Evolutionary conservation across 2,797 vertebrate species (phyloP).

Genomic region (Melanotaenia maccullochi): DNA sequence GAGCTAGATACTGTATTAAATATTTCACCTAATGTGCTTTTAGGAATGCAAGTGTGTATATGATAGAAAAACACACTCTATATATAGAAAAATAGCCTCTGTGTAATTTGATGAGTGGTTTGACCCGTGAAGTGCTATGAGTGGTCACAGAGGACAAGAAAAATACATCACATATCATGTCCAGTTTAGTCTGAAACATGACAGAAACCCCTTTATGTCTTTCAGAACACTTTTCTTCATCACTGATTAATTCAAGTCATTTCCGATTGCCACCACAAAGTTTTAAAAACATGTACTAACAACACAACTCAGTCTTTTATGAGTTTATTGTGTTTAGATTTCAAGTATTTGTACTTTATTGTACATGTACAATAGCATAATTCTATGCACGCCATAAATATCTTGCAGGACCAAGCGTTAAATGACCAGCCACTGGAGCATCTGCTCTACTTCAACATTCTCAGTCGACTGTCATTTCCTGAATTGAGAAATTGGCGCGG

Average conservation of each 20-base stretch:
- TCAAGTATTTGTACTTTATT: slow-evolving; percentile 42
- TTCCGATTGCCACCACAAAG: neutral
- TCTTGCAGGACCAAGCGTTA: slow-evolving; percentile 54
- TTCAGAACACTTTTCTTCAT: neutral
- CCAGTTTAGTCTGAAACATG: neutral
- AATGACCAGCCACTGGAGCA: slow-evolving; percentile 49
- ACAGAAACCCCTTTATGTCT: neutral
- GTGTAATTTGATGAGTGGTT: neutral
- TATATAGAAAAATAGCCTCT: neutral
- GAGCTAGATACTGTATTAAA: neutral
- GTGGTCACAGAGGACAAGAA: too few relatives aligned
- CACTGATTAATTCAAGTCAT: neutral
- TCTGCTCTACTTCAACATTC: slow-evolving; percentile 35
- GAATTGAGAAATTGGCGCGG: slow-evolving; percentile 87
- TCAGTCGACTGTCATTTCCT: slow-evolving; percentile 80
- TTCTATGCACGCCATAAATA: slow-evolving; percentile 33
- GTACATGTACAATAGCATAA: slow-evolving; percentile 27
- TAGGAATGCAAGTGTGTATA: neutral
- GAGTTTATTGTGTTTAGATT: slow-evolving; percentile 72
- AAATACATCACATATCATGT: neutral
- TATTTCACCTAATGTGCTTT: neutral
- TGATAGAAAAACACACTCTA: neutral
- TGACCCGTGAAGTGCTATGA: neutral
- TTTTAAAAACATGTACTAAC: neutral
- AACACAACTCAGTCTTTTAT: slow-evolving; percentile 27